phyloP scores from a whole-genome alignment of 53 echinoderm and acorn worm species.

The Echinometra lucunter region DNA sequence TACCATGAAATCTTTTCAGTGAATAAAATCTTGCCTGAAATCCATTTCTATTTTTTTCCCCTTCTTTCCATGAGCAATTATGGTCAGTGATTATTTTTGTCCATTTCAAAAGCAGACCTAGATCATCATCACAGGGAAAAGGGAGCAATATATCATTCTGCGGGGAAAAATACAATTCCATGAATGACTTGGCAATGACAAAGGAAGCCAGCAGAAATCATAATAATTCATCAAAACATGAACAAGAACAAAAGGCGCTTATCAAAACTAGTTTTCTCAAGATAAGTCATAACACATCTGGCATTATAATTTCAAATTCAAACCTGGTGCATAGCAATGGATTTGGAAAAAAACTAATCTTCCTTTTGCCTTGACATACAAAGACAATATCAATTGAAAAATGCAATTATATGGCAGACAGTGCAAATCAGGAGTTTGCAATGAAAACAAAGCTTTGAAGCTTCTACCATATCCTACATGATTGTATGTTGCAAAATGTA shows the following conservation, averaged over 20 bases:
- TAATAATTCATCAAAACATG: conserved; percentile 17
- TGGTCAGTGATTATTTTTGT: conserved; percentile 41
- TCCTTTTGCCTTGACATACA: neutral
- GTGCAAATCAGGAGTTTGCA: neutral
- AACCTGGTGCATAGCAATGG: neutral
- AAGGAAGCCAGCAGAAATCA: conserved; percentile 17
- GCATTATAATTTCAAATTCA: neutral
- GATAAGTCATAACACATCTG: conserved; percentile 8
- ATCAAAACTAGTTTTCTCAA: conserved; percentile 36
- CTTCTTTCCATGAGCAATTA: neutral
- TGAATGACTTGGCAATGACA: conserved; percentile 29
- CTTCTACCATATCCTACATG: neutral
- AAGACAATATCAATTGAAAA: neutral
- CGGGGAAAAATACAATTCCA: conserved; percentile 29
- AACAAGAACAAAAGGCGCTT: conserved; percentile 1
- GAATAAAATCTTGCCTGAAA: conserved; percentile 1
- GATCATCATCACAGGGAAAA: conserved; percentile 8
- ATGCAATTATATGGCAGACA: neutral
- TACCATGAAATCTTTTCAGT: conserved; percentile 46
- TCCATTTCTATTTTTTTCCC: neutral
- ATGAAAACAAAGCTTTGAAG: neutral
- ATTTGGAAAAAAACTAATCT: neutral
- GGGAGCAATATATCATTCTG: conserved; percentile 20
- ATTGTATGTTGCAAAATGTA: conserved; percentile 6
- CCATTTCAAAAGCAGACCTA: conserved; percentile 39